Percentiles rank a stretch among this genome's conserved stretches.
These are phyloP conservation scores for Octomys mimax DNA, from an alignment of 2,797 vertebrate genomes.

Conservation along the genomic window DNA sequence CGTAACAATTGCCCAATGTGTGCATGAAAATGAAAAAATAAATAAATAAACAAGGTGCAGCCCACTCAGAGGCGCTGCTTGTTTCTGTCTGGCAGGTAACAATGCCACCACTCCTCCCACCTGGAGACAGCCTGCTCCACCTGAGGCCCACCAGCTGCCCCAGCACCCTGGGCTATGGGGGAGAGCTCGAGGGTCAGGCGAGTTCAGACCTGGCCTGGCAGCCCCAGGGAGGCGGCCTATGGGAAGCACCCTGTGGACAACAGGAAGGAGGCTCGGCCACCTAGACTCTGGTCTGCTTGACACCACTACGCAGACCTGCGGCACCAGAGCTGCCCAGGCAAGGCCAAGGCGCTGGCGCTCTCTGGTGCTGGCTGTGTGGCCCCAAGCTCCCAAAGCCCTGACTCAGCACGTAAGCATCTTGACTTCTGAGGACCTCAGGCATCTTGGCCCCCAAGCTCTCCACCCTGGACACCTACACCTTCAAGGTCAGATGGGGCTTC, in stretches of 20 bases:
- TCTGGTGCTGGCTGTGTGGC: no score
- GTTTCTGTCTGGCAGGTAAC: background rate
- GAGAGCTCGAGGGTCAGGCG: background rate
- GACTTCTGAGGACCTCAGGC: accelerated
- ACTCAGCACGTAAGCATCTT: accelerated
- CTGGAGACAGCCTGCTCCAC: background rate
- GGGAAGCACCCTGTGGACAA: background rate
- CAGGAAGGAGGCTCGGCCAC: background rate
- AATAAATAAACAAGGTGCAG: accelerated
- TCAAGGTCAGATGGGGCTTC: background rate
- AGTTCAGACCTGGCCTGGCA: accelerated
- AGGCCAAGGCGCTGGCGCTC: background rate
- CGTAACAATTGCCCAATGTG: accelerated
- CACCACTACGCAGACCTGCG: accelerated
- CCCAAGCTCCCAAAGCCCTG: background rate
- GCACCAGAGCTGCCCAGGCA: background rate
- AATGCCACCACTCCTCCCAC: background rate
- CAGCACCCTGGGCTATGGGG: background rate
- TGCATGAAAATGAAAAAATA: accelerated
- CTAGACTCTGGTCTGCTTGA: accelerated
- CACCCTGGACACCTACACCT: accelerated
- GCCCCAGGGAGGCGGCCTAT: background rate
- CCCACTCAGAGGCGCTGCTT: accelerated
- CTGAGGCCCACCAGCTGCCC: background rate
- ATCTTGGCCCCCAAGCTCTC: accelerated